phyloP scores from a whole-genome alignment of 2,113 vertebrate genomes.

The Ahaetulla prasina region DNA sequence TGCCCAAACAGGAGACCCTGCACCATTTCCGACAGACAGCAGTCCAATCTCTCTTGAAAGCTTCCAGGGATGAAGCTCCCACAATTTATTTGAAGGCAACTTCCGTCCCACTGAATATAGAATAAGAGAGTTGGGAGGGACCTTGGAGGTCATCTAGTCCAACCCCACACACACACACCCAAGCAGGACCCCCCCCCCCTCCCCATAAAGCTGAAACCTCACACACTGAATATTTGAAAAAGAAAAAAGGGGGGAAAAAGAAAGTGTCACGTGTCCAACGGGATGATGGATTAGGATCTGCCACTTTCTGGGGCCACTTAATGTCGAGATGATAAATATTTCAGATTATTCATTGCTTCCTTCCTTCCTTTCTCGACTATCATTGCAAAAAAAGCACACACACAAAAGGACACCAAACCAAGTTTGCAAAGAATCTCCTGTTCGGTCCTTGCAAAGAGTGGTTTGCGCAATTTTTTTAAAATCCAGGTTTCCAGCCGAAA shows the following conservation, averaged over 20 bases:
- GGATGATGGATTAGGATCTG: neutral
- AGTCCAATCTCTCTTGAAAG: no score
- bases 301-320: neutral
- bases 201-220: neutral
- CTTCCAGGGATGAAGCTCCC: no score
- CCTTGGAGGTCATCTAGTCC: no score
- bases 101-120: no score
- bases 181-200: neutral
- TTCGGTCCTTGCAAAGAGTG: neutral
- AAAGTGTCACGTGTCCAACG: neutral
- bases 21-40: no score
- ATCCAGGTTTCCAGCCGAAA: neutral
- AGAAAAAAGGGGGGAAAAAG: no score
- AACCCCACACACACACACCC: no score
- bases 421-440: neutral
- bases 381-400: neutral
- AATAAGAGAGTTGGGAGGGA: no score
- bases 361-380: neutral
- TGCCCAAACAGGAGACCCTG: no score
- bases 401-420: neutral
- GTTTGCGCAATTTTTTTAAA: neutral
- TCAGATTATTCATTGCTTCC: neutral
- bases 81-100: no score
- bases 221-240: neutral
- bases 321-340: neutral